A percentile compares a stretch with the other conserved stretches of the same genome.
Conservation (phyloP, 2,113 vertebrate genomes). For the Montifringilla adamsi region DNA sequence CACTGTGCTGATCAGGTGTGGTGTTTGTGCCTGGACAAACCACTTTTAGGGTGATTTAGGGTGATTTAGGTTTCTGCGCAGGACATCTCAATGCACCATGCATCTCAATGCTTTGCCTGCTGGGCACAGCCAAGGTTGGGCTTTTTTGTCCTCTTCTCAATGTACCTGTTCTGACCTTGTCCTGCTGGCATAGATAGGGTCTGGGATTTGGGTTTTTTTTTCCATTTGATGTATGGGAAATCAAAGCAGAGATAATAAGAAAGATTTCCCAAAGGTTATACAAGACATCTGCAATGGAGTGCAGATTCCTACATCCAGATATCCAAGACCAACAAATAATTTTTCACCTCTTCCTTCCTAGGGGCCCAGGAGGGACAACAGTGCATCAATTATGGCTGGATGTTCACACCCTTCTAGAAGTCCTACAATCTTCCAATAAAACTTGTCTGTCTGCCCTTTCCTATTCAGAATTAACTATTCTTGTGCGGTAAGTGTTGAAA, state of each 20-base stretch:
- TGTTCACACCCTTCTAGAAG: neutral
- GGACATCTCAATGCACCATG: neutral
- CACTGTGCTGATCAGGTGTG: neutral
- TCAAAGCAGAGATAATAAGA: neutral
- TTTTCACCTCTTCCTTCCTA: neutral
- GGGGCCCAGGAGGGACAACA: neutral
- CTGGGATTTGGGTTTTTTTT: neutral
- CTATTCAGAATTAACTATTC: neutral
- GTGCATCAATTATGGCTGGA: neutral
- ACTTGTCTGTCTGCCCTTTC: neutral
- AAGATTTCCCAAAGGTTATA: neutral
- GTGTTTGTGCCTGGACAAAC: neutral
- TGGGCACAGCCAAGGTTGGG: neutral
- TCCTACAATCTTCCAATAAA: neutral
- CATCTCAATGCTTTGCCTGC: neutral
- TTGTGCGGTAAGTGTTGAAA: neutral
- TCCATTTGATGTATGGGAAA: neutral
- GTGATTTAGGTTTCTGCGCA: neutral
- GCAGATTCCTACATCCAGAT: neutral
- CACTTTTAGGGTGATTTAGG: neutral
- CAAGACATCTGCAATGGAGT: neutral
- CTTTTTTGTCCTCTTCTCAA: neutral
- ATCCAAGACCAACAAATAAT: neutral
- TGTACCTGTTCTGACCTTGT: neutral
- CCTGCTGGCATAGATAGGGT: neutral